A percentile compares a stretch with the other conserved stretches of the same genome.
Evolutionary conservation across 2,888 invertebrate species (phyloP).

Genomic region (Sminthurinus aureus): DNA sequence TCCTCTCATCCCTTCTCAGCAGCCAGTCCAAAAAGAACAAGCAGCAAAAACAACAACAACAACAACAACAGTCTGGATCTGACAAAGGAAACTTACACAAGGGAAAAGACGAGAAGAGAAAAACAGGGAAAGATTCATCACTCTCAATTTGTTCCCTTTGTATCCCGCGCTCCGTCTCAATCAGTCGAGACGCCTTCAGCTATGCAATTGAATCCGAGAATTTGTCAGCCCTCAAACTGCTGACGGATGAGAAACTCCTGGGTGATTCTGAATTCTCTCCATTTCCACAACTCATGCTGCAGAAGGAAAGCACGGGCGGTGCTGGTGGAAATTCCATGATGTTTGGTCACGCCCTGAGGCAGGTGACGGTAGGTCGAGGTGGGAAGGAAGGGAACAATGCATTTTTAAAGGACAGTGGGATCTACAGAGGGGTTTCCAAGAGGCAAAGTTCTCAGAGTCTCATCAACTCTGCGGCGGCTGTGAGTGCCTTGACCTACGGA

Average conservation of each 20-base stretch:
- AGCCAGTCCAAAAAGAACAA: conserved; percentile 32
- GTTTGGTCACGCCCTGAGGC: conserved; percentile 62
- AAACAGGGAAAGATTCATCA: conserved; percentile 55
- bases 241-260: conserved; percentile 33
- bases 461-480: background rate
- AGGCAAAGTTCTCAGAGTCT: background rate
- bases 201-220: conserved; percentile 51
- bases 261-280: conserved; percentile 5
- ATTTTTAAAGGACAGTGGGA: conserved; percentile 16
- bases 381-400: conserved; percentile 62
- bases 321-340: conserved; percentile 61
- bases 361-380: conserved; percentile 64
- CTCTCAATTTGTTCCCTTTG: conserved; percentile 62
- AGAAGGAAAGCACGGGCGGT: conserved; percentile 55
- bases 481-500: background rate
- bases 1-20: conserved; percentile 60
- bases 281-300: conserved; percentile 42
- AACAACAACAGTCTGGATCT: too few relatives aligned
- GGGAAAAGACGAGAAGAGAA: too few relatives aligned
- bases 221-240: conserved; percentile 44
- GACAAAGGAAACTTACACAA: too few relatives aligned
- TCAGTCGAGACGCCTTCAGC: conserved; percentile 32
- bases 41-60: too few relatives aligned
- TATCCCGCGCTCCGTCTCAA: conserved; percentile 39
- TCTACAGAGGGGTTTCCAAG: background rate